Percentiles rank a stretch among this genome's conserved stretches.
These are phyloP conservation scores for Calliscelio sp. DNA, from an alignment of 2,888 invertebrate species.

Conservation along the genomic window DNA sequence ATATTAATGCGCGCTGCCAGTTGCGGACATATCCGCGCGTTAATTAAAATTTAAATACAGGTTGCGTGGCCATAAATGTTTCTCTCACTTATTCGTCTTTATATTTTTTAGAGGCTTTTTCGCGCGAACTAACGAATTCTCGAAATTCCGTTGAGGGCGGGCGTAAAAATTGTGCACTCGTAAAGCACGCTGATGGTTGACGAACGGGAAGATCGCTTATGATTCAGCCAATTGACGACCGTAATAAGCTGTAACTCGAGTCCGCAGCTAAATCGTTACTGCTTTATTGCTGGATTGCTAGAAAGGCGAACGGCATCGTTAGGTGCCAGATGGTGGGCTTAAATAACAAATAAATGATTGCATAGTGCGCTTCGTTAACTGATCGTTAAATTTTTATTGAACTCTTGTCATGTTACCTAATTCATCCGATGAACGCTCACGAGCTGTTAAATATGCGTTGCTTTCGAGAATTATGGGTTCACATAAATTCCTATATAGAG, in stretches of 20 bases:
- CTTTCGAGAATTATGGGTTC: constrained; percentile 23
- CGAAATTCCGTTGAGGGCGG: constrained; percentile 2
- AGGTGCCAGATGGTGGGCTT: constrained; percentile 51
- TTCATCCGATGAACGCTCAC: constrained; percentile 10
- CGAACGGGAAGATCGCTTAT: constrained; percentile 74
- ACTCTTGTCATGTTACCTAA: constrained; percentile 36
- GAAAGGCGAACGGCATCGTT: constrained; percentile 60
- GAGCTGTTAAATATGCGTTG: constrained; percentile 40
- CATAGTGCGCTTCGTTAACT: constrained; percentile 49
- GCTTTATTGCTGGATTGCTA: constrained; percentile 63
- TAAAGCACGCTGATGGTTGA: constrained; percentile 64
- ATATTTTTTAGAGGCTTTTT: not conserved
- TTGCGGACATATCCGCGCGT: constrained; percentile 6
- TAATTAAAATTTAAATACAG: constrained; percentile 28
- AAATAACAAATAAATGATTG: constrained; percentile 54
- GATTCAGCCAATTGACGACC: constrained; percentile 75
- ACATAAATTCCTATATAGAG: too few relatives aligned
- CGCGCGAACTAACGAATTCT: constrained; percentile 7
- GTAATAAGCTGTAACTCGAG: constrained; percentile 70
- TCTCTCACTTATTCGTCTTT: not conserved
- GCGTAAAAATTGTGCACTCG: constrained; percentile 50
- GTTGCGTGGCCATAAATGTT: constrained; percentile 5
- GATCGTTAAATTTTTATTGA: constrained; percentile 49
- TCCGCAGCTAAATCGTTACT: constrained; percentile 66
- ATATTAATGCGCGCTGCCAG: not conserved